phyloP scores from a whole-genome alignment of 1,140 invertebrate species.

The Leptinotarsa texana region DNA sequence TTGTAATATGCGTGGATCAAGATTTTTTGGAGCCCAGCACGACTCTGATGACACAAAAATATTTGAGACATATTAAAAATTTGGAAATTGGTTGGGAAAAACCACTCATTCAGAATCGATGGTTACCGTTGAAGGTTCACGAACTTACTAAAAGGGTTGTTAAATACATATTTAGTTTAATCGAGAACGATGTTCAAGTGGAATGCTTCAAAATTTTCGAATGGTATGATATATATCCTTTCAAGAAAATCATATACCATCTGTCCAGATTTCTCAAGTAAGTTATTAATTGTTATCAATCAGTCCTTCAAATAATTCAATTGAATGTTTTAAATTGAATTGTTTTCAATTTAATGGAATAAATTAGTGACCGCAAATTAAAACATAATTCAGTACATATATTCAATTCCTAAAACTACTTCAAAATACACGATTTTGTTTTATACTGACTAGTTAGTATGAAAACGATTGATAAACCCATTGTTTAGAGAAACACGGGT shows the following conservation, averaged over 20 bases:
- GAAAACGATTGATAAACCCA: too few relatives aligned
- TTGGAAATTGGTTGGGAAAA: slow-evolving; percentile 40
- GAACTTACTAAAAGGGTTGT: slow-evolving; percentile 41
- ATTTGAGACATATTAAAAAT: slow-evolving; percentile 31
- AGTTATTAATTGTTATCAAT: neutral
- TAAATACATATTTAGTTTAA: slow-evolving; percentile 33
- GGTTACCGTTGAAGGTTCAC: slow-evolving; percentile 29
- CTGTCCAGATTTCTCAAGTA: slow-evolving; percentile 39
- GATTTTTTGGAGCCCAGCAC: slow-evolving; percentile 43
- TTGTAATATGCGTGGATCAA: slow-evolving; percentile 38
- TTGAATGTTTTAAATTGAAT: too few relatives aligned
- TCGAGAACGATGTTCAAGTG: slow-evolving; percentile 34
- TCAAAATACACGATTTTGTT: too few relatives aligned
- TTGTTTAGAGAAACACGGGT: too few relatives aligned
- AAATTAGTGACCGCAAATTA: too few relatives aligned
- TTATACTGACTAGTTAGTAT: too few relatives aligned
- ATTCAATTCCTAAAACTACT: too few relatives aligned
- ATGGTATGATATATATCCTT: slow-evolving; percentile 39
- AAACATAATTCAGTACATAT: too few relatives aligned
- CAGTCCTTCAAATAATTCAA: too few relatives aligned
- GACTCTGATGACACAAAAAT: slow-evolving; percentile 34
- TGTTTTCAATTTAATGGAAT: too few relatives aligned
- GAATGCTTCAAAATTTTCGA: slow-evolving; percentile 35
- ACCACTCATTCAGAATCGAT: slow-evolving; percentile 25
- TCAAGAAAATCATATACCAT: slow-evolving; percentile 41